Conservation (phyloP, 2,888 invertebrate genomes). For the Choristoneura rosaceana region DNA sequence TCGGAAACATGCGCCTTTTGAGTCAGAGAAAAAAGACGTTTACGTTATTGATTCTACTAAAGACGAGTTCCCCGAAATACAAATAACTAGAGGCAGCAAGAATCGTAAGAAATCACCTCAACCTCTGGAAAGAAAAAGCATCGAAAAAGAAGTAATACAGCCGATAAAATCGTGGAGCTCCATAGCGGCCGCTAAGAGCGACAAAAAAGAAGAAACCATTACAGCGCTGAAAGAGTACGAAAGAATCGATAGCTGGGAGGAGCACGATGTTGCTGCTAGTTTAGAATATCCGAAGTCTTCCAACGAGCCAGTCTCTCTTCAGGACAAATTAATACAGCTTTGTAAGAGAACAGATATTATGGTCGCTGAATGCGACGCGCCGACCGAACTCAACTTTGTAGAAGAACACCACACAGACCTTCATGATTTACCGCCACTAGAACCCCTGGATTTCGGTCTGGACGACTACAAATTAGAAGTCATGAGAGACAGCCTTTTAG, state of each 20-base stretch:
- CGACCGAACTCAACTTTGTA: conserved; percentile 75
- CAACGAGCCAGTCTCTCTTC: conserved; percentile 60
- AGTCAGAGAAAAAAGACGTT: conserved; percentile 69
- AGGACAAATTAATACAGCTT: conserved; percentile 74
- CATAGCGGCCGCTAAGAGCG: conserved; percentile 74
- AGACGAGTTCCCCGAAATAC: conserved; percentile 79
- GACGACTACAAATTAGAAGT: conserved; percentile 79
- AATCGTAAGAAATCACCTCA: conserved; percentile 71
- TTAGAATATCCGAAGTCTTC: conserved; percentile 56
- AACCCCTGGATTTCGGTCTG: conserved; percentile 73
- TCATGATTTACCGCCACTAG: conserved; percentile 72
- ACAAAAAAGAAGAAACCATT: conserved; percentile 54
- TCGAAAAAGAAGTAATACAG: conserved; percentile 52
- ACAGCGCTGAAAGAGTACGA: conserved; percentile 22
- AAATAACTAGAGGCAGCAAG: conserved; percentile 73
- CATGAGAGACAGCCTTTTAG: conserved; percentile 77
- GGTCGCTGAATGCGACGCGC: conserved; percentile 79
- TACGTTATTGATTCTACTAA: conserved; percentile 78
- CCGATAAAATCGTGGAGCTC: conserved; percentile 84
- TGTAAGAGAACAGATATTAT: conserved; percentile 80
- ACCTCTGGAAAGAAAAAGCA: conserved; percentile 53
- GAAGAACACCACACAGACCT: conserved; percentile 77
- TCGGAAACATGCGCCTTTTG: conserved; percentile 56
- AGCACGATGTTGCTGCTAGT: conserved; percentile 40
- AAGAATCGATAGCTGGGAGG: conserved; percentile 30